These are phyloP conservation scores for Homarus gammarus DNA, from an alignment of 2,888 invertebrate genomes.

Conservation along the genomic window DNA sequence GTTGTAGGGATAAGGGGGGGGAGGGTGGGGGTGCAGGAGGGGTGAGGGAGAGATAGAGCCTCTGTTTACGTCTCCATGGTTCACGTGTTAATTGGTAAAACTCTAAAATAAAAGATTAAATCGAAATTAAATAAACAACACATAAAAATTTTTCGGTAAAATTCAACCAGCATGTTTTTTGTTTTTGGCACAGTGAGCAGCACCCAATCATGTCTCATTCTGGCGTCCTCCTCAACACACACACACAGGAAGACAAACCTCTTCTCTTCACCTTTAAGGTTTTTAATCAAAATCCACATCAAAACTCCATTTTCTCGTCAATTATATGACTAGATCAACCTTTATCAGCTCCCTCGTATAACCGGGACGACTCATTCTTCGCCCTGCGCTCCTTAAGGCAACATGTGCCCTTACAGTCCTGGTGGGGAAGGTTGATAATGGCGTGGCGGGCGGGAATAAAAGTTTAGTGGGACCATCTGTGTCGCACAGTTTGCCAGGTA, in stretches of 20 bases:
- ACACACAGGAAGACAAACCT: neutral
- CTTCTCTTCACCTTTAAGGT: neutral
- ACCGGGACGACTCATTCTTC: neutral
- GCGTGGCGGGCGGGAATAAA: neutral
- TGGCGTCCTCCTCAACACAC: neutral
- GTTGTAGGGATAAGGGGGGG: too few species aligned
- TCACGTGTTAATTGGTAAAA: too few species aligned
- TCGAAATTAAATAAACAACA: too few species aligned
- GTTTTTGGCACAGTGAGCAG: too few species aligned
- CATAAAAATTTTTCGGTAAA: too few species aligned
- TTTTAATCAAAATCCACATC: slow-evolving; percentile 25
- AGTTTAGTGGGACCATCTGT: slow-evolving; percentile 32
- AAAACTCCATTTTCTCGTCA: slow-evolving; percentile 28
- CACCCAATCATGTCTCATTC: too few species aligned
- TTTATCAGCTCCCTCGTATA: neutral
- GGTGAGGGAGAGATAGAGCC: too few species aligned
- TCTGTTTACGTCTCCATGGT: too few species aligned
- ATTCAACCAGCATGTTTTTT: too few species aligned
- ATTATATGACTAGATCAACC: slow-evolving; percentile 23
- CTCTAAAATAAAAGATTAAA: too few species aligned
- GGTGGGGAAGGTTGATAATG: slow-evolving; percentile 5
- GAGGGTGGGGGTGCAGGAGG: too few species aligned
- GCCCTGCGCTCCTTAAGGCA: neutral
- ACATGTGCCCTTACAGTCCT: neutral
- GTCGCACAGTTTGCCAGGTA: slow-evolving; percentile 38